Conservation (phyloP, 2,888 invertebrate species). For the Scaptomyza caliginosa region DNA sequence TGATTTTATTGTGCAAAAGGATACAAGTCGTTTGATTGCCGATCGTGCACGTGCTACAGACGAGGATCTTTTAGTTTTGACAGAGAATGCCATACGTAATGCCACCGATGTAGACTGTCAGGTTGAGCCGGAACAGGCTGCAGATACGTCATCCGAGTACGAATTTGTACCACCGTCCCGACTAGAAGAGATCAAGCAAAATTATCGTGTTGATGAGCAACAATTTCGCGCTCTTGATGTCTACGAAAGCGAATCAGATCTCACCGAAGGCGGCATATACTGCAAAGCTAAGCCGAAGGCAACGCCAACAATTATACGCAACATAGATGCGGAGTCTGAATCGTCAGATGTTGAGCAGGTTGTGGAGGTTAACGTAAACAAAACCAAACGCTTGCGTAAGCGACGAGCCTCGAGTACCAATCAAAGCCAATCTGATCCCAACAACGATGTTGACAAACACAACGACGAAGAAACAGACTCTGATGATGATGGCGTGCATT, state of each 20-base stretch:
- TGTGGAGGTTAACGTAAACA: slow-evolving; percentile 41
- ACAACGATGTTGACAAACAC: slow-evolving; percentile 41
- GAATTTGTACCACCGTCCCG: slow-evolving; percentile 69
- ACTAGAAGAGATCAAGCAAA: slow-evolving; percentile 51
- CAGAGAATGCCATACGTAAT: slow-evolving; percentile 64
- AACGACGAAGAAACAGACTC: slow-evolving; percentile 36
- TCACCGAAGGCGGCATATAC: slow-evolving; percentile 82
- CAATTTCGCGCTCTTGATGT: slow-evolving; percentile 85
- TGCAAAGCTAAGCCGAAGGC: slow-evolving; percentile 66
- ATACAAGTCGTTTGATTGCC: slow-evolving; percentile 74
- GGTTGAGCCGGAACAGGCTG: not conserved
- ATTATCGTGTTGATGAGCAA: slow-evolving; percentile 83
- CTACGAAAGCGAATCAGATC: slow-evolving; percentile 86
- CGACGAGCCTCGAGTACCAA: slow-evolving; percentile 79
- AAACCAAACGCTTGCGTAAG: slow-evolving; percentile 81
- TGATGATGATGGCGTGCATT: slow-evolving; percentile 53
- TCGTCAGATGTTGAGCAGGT: slow-evolving; percentile 57
- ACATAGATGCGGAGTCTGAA: slow-evolving; percentile 67
- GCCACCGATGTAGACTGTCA: slow-evolving; percentile 27
- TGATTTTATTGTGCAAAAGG: slow-evolving; percentile 83
- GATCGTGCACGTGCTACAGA: slow-evolving; percentile 74
- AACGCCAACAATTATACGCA: slow-evolving; percentile 72
- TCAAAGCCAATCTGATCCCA: slow-evolving; percentile 66
- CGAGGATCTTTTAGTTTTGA: slow-evolving; percentile 78
- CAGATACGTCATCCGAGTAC: slow-evolving; percentile 56